These are phyloP conservation scores for Drosophila mauritiana DNA, from an alignment of 1,140 invertebrate species.

Conservation along the genomic window DNA sequence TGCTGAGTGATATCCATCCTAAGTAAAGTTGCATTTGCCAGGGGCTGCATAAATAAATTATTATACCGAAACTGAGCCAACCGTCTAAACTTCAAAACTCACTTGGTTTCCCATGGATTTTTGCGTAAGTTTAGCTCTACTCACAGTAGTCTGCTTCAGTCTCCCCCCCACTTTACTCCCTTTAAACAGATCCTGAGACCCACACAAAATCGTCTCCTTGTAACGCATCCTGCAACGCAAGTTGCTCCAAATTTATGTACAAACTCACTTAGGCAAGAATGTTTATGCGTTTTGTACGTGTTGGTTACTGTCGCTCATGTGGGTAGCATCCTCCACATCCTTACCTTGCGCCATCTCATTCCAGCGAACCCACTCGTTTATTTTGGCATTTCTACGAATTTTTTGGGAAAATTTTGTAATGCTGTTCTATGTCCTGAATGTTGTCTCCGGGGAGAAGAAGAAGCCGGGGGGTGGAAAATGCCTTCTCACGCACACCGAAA, in stretches of 20 bases:
- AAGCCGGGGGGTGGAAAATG: conserved; percentile 20
- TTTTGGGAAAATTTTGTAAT: conserved; percentile 51
- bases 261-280: conserved; percentile 82
- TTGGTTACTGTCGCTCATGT: conserved; percentile 75
- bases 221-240: conserved; percentile 68
- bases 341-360: neutral
- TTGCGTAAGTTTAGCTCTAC: conserved; percentile 39
- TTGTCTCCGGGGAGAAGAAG: conserved; percentile 17
- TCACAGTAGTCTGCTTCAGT: neutral
- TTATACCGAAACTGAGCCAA: conserved; percentile 36
- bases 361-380: conserved; percentile 26
- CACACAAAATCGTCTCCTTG: conserved; percentile 25
- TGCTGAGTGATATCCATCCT: conserved; percentile 15
- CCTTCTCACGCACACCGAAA: conserved; percentile 27
- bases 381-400: conserved; percentile 48
- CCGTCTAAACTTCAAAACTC: conserved; percentile 36
- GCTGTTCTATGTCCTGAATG: conserved; percentile 15
- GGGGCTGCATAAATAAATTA: conserved; percentile 60
- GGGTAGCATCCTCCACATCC: conserved; percentile 7
- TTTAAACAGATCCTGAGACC: conserved; percentile 8
- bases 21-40: conserved; percentile 40
- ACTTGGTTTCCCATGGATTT: conserved; percentile 35
- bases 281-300: conserved; percentile 82
- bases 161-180: neutral
- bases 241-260: conserved; percentile 73